Percentiles rank a stretch among this genome's conserved stretches.
These are phyloP conservation scores for Zaprionus gabonicus DNA, from an alignment of 1,140 invertebrate species.

Conservation along the genomic window DNA sequence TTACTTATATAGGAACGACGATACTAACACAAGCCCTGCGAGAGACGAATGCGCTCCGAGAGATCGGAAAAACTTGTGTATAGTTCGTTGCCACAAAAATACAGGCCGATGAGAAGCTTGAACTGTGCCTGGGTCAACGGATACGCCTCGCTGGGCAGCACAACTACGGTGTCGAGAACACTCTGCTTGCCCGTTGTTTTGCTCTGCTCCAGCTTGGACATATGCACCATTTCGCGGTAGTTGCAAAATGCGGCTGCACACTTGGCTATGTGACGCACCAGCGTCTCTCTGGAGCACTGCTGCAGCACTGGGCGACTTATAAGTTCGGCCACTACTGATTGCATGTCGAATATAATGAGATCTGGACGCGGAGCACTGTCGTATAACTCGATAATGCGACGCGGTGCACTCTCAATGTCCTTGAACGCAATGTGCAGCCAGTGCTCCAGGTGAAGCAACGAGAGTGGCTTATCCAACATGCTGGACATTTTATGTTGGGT, in stretches of 20 bases:
- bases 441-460: constrained; percentile 23
- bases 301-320: constrained; percentile 55
- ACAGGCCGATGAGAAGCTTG: constrained; percentile 63
- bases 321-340: constrained; percentile 50
- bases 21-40: constrained; percentile 25
- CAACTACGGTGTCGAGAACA: constrained; percentile 52
- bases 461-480: constrained; percentile 16
- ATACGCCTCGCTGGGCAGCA: constrained; percentile 63
- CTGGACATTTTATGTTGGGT: constrained; percentile 29
- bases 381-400: constrained; percentile 41
- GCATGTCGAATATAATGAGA: constrained; percentile 60
- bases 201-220: not conserved
- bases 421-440: constrained; percentile 28
- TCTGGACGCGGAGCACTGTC: constrained; percentile 28
- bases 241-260: constrained; percentile 67
- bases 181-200: not conserved
- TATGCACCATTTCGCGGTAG: constrained; percentile 49
- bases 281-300: constrained; percentile 46
- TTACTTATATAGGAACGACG: not conserved
- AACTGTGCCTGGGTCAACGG: constrained; percentile 60
- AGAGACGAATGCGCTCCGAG: constrained; percentile 16
- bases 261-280: constrained; percentile 65
- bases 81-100: constrained; percentile 49
- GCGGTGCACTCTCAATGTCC: constrained; percentile 55
- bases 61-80: constrained; percentile 51